These are phyloP conservation scores for Spodoptera littoralis DNA, from an alignment of 2,888 invertebrate genomes.

Conservation along the genomic window DNA sequence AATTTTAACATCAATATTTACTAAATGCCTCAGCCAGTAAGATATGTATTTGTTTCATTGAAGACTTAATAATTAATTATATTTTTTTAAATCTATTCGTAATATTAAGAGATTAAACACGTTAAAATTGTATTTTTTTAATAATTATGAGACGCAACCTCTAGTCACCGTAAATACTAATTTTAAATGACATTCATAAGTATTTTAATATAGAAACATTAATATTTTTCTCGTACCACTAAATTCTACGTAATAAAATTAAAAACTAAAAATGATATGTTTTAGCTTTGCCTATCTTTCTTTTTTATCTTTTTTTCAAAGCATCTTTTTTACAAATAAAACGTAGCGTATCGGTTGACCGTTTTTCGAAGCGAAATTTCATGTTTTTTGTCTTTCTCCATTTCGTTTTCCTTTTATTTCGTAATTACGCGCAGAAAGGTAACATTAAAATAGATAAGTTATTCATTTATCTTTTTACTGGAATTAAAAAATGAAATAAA, in stretches of 20 bases:
- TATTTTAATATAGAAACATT: conserved; percentile 70
- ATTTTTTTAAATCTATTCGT: conserved; percentile 68
- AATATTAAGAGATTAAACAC: conserved; percentile 77
- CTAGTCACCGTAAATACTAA: conserved; percentile 53
- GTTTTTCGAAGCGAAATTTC: conserved; percentile 77
- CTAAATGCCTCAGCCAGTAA: conserved; percentile 88
- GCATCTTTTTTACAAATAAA: conserved; percentile 71
- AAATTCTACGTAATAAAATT: conserved; percentile 63
- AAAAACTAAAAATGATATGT: conserved; percentile 66
- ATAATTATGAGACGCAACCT: conserved; percentile 65
- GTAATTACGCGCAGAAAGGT: conserved; percentile 59
- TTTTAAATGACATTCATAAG: conserved; percentile 74
- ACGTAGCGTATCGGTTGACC: conserved; percentile 75
- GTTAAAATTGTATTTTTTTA: conserved; percentile 66
- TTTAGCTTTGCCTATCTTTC: conserved; percentile 63
- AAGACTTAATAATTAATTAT: conserved; percentile 77
- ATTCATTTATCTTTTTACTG: neutral
- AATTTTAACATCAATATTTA: conserved; percentile 79
- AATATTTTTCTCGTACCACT: conserved; percentile 57
- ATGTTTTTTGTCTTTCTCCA: conserved; percentile 59
- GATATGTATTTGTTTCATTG: conserved; percentile 87
- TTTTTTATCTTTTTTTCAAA: conserved; percentile 58
- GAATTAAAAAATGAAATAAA: no score
- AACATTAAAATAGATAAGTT: neutral
- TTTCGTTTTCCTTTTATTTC: conserved; percentile 53